These are phyloP conservation scores for Apogon talboti DNA, from an alignment of 2,797 vertebrate species.

Conservation along the genomic window DNA sequence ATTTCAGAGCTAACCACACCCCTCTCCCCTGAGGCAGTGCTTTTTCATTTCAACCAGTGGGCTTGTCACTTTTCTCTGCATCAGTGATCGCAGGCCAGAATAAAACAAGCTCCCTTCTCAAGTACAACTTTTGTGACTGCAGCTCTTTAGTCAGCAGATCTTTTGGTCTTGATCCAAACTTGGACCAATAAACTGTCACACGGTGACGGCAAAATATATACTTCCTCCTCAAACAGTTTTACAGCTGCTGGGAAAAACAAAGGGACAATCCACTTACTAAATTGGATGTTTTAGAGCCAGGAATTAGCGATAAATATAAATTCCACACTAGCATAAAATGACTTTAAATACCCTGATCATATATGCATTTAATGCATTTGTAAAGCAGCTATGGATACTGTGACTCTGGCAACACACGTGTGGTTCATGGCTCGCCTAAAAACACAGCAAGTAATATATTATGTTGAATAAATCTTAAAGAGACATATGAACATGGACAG, in stretches of 20 bases:
- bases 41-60: constrained; percentile 18
- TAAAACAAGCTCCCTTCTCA: constrained; percentile 3
- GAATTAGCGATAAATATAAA: not conserved
- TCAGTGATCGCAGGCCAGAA: constrained; percentile 6
- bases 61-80: constrained; percentile 19
- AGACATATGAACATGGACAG: not conserved
- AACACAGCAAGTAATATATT: not conserved
- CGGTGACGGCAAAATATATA: constrained; percentile 51
- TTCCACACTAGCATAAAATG: not conserved
- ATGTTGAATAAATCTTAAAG: no score
- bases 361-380: not conserved
- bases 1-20: no score
- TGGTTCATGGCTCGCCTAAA: not conserved
- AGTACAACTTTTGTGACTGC: constrained; percentile 37
- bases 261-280: constrained; percentile 40
- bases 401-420: not conserved
- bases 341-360: not conserved
- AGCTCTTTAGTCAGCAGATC: constrained; percentile 73
- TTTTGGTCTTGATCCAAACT: constrained; percentile 64
- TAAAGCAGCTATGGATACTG: not conserved
- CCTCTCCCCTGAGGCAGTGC: not conserved
- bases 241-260: constrained; percentile 45
- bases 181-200: constrained; percentile 73
- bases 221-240: constrained; percentile 42
- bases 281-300: constrained; percentile 22